Evolutionary conservation across 2,797 vertebrate species (phyloP), one percentile per base, ranked within the genome.

Genomic region (Chloroceryle inda): DNA sequence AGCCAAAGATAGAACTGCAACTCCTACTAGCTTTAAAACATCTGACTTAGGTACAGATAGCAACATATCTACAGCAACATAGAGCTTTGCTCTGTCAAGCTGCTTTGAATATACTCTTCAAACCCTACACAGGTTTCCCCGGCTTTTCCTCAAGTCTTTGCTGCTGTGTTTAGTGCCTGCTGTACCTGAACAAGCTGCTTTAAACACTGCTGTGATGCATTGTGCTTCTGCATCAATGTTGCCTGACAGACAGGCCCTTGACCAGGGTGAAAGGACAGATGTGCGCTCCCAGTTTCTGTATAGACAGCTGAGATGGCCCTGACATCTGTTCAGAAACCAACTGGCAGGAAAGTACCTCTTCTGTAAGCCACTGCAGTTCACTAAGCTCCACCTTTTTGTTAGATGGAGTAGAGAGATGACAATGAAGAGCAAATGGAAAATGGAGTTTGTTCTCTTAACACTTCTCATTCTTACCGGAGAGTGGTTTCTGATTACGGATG

Each of bases 151-250:
- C 14, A 50, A 22, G 20, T 27, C 6, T 29, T 49, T 5, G 0
- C 24, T 47, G 21, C 35, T 7, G 10, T 38, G 15, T 15, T 38
- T 24, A 13, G 10, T 11, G 5, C 24, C 27, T 27, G 10, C 31
- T 50, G 22, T 7, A 18, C 35, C 35, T 7, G 4, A 79, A 29
- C 9, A 10, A 67, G 24, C 53, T 62, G n/a, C 58, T 49, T 59
- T 35, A 50, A 79, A 84, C 8, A 21, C 16, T n/a, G 13, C 11
- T 58, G 40, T 20, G 13, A 33, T 3, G 3, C 7, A 7, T 22
- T 14, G 0, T 5, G 4, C 2, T 38, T 52, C 56, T 71, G 37
- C 44, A 5, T 15, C 1, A 1, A 0, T 3, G 29, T 20, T 2
- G 19, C 15, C 44, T 4, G 19, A 19, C 21, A 72, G 23, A 20